Evolutionary conservation across 2,113 vertebrate genomes (phyloP).

Genomic region (Neotoma lepida): DNA sequence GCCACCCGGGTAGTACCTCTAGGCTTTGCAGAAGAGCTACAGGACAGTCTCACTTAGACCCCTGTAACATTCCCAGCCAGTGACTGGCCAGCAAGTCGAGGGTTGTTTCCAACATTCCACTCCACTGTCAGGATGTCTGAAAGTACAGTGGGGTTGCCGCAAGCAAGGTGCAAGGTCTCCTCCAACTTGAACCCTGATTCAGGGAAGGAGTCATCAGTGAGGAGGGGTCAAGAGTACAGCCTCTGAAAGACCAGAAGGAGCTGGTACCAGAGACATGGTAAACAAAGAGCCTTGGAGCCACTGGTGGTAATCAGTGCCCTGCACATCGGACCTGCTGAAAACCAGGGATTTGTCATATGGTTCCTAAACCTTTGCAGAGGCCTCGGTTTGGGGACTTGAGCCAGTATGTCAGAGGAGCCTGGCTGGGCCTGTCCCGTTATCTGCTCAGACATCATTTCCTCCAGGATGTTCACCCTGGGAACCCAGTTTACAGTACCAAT

Average conservation of each 20-base stretch:
- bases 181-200: neutral
- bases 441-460: neutral
- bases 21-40: neutral
- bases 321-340: neutral
- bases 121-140: neutral
- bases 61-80: neutral
- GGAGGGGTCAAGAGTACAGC: neutral
- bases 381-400: neutral
- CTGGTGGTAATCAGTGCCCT: neutral
- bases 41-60: neutral
- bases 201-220: no score
- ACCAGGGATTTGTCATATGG: neutral
- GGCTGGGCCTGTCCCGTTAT: neutral
- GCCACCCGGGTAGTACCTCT: neutral
- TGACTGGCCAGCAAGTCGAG: no score
- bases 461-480: neutral
- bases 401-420: neutral
- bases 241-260: neutral
- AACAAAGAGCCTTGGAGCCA: neutral
- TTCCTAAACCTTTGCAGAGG: neutral
- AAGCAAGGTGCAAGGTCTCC: neutral
- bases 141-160: neutral
- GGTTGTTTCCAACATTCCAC: neutral
- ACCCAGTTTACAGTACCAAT: neutral
- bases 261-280: neutral